Conservation (phyloP, 2,888 invertebrate species). For the Ormyrus rosae region DNA sequence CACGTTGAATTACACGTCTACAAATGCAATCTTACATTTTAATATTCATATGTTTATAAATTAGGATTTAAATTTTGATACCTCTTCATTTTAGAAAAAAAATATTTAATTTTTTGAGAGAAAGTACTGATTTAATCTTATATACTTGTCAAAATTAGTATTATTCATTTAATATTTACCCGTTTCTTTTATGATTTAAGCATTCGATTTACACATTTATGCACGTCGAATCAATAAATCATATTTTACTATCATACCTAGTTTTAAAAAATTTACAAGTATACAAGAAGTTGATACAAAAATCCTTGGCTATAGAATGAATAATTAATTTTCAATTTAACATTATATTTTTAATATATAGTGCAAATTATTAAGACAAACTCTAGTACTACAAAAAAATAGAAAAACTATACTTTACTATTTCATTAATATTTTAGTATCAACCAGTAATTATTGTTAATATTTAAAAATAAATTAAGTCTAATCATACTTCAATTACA, state of each 20-base stretch:
- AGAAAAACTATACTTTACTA: not conserved
- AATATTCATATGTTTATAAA: constrained; percentile 46
- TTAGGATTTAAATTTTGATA: constrained; percentile 42
- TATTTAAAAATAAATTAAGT: constrained; percentile 3
- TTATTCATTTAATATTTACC: constrained; percentile 5
- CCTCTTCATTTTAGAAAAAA: constrained; percentile 30
- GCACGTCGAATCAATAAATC: not conserved
- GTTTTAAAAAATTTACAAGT: not conserved
- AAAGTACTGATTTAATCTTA: not conserved
- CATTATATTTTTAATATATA: not conserved
- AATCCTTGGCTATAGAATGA: constrained; percentile 43
- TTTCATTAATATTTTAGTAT: not conserved
- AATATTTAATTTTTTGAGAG: constrained; percentile 22
- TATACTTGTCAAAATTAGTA: not conserved
- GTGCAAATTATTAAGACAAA: not conserved
- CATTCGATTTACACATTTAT: not conserved
- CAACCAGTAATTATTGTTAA: not conserved
- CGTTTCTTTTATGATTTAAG: not conserved
- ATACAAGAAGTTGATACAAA: not conserved
- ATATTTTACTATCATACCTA: not conserved
- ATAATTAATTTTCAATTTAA: not conserved
- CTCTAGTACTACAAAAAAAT: not conserved
- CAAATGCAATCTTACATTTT: constrained; percentile 55
- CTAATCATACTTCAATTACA: constrained; percentile 9
- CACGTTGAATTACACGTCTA: constrained; percentile 53